Evolutionary conservation across 37 sponge, comb jelly and placozoan genomes (phyloP), one percentile per base, ranked within the genome.

Genomic region (Halisarca cf. caerulea): DNA sequence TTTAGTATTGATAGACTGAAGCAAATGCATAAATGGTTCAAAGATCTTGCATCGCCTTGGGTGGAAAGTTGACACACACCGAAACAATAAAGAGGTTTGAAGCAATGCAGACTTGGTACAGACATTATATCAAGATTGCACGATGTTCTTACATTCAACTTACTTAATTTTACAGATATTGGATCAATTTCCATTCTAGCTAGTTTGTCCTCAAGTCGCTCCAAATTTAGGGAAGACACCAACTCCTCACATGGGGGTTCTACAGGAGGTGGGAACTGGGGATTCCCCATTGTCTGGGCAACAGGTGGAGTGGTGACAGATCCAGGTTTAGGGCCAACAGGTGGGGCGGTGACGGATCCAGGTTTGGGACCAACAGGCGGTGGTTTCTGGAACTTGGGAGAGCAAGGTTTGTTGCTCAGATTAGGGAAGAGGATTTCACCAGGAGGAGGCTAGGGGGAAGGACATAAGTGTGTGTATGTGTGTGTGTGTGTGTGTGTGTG

Each of bases 371-470:
- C 11, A 11, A 45, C 58, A 11, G 69, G 23, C 2, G 51, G 43
- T 8, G 79, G 15, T 6, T 23, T 14, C n/a, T 33, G 28, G 51
- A 23, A 53, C 58, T 34, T 35, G 44, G 47, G 47, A 36, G 69
- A 59, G 60, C 60, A n/a, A n/a, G n/a, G n/a, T 74, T 74, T 74
- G 42, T 43, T 17, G 25, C 77, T 9, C 38, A 74, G 40, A 3
- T 86, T 45, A 24, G 87, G 32, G 34, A 86, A 90, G 25, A 90
- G 87, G 24, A 80, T 15, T 27, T 80, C 59, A 5, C 87, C 87
- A 21, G 80, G 91, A 1, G 86, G 79, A 41, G 86, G 90, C 86
- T 85, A 24, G 0, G 70, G 44, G 51, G 58, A 47, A 53, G 30
- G 51, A 0, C 21, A 34, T 40, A 24, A 23, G 24, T 40, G 42